Evolutionary conservation across 2,888 invertebrate species (phyloP), one percentile per base, ranked within the genome.

Genomic region (Boloria euphrosyne): DNA sequence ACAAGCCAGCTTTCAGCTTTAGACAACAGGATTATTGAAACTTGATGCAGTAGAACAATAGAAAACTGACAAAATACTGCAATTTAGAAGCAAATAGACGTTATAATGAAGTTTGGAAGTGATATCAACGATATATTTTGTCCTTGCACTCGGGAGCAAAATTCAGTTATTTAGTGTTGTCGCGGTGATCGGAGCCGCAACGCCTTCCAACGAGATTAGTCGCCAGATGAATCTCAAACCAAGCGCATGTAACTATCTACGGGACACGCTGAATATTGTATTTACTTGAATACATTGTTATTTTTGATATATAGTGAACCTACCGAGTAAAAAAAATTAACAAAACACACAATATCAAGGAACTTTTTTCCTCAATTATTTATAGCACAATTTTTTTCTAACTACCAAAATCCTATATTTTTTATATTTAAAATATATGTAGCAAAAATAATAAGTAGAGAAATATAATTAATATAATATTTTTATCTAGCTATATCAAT

Each of bases 111-210:
- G 65, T 70, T 67, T 44, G 16, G 54, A 58, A 65, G 65, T 63
- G 65, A 70, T 67, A 70, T 67, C 63, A 51, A 62, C 62, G 62
- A 60, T 55, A 58, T 47, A 58, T 63, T 57, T 62, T 66, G 67
- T 70, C 69, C 69, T 77, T 75, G 76, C 81, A 80, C 78, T 78
- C 77, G 79, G 78, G 79, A 77, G 80, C 78, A 75, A 78, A 89
- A 88, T 84, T 84, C 78, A 84, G 85, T 89, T 89, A 88, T 27
- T 27, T 58, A 17, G 47, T 58, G 58, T 58, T 49, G 58, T 79
- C 81, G 79, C 77, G 79, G 81, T 83, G 86, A 89, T 87, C 85
- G 87, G 83, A 76, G 81, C 78, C 85, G 84, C 85, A 85, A 83
- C 86, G 86, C 84, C 80, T 80, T 78, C 81, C 78, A 84, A 88